Evolutionary conservation across 2,113 vertebrate genomes (phyloP).

Genomic region (Sapajus apella): DNA sequence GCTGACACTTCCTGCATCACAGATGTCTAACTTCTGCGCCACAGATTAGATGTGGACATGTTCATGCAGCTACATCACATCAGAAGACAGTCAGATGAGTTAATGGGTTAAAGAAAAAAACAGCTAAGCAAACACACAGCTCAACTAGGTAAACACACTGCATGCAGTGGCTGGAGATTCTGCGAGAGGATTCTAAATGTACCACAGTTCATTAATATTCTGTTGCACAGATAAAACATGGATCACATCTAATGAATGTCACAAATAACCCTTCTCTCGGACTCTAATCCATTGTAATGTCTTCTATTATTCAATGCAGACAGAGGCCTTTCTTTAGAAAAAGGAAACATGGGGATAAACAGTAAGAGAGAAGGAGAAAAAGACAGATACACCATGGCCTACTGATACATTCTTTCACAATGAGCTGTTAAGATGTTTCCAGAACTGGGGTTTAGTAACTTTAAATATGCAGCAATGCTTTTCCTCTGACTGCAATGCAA

Average conservation of each 20-base stretch:
- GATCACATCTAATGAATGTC: constrained; percentile 73
- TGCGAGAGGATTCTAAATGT: constrained; percentile 78
- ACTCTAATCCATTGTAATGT: constrained; percentile 72
- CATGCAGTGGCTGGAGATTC: constrained; percentile 75
- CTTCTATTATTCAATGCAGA: constrained; percentile 83
- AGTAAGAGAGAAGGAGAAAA: constrained; percentile 78
- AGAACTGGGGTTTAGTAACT: constrained; percentile 80
- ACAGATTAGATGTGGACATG: constrained; percentile 73
- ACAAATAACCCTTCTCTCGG: constrained; percentile 74
- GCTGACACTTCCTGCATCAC: constrained; percentile 75
- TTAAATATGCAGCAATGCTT: constrained; percentile 81
- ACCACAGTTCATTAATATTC: constrained; percentile 82
- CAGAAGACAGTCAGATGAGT: constrained; percentile 75
- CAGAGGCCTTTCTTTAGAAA: constrained; percentile 84
- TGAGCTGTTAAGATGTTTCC: constrained; percentile 82
- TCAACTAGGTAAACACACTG: constrained; percentile 83
- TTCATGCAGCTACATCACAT: constrained; percentile 67
- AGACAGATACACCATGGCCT: constrained; percentile 84
- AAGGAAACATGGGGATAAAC: constrained; percentile 83
- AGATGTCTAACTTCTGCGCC: constrained; percentile 76
- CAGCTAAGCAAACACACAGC: constrained; percentile 77
- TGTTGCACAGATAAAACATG: constrained; percentile 74
- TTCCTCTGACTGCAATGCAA: constrained; percentile 79
- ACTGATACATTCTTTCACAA: constrained; percentile 80
- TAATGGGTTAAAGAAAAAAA: constrained; percentile 75